phyloP scores from a whole-genome alignment of 2,888 invertebrate genomes.

The Stegophylla sp. region DNA sequence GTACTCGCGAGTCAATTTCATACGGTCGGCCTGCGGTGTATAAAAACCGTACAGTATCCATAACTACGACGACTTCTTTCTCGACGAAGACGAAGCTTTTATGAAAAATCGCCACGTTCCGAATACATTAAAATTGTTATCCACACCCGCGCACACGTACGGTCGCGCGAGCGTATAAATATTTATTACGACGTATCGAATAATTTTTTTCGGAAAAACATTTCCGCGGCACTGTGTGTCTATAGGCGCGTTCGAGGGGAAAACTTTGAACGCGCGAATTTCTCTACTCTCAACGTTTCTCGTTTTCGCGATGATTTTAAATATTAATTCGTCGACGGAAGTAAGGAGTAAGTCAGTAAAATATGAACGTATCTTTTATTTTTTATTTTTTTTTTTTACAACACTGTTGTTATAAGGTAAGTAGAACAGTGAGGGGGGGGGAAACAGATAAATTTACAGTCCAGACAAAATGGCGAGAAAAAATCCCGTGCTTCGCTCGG shows the following conservation, averaged over 20 bases:
- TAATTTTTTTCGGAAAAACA: slow-evolving; percentile 20
- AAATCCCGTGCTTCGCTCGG: too few species aligned
- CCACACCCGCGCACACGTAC: neutral
- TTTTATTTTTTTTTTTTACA: too few species aligned
- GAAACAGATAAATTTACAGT: too few species aligned
- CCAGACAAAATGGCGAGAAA: too few species aligned
- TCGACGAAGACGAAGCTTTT: slow-evolving; percentile 31
- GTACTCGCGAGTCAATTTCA: slow-evolving; percentile 40
- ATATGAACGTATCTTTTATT: too few species aligned
- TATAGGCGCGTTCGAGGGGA: neutral
- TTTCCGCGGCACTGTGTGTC: neutral
- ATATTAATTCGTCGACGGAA: slow-evolving; percentile 32
- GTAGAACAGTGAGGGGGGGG: too few species aligned
- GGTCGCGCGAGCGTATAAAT: slow-evolving; percentile 3
- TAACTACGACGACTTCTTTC: slow-evolving; percentile 40
- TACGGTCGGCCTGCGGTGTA: slow-evolving; percentile 34
- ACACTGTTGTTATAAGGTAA: too few species aligned
- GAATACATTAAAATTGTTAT: slow-evolving; percentile 37
- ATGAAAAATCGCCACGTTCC: slow-evolving; percentile 53
- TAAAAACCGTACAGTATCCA: slow-evolving; percentile 33
- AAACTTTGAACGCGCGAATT: neutral
- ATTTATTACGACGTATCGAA: slow-evolving; percentile 47
- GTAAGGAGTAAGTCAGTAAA: too few species aligned
- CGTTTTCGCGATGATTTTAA: neutral
- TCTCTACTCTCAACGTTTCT: too few species aligned